Evolutionary conservation across 1,140 invertebrate species (phyloP), one percentile per base, ranked within the genome.

Genomic region (Dreissena polymorpha): DNA sequence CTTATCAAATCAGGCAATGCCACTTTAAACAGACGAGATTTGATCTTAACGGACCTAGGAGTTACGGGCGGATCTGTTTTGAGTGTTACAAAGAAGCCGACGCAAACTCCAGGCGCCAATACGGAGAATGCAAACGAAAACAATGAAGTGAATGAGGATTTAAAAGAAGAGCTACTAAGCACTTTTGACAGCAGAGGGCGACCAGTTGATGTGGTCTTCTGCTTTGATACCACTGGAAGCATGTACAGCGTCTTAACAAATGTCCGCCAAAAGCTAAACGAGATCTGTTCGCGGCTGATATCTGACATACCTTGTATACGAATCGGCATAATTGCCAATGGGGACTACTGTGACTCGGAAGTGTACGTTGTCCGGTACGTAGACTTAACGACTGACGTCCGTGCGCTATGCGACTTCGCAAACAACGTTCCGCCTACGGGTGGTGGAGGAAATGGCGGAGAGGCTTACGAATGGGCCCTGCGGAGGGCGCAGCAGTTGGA

Each of bases 141-240:
- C n/a, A n/a, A n/a, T n/a, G n/a, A n/a, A n/a, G n/a, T n/a, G n/a
- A n/a, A n/a, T n/a, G n/a, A n/a, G n/a, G n/a, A n/a, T n/a, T n/a
- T n/a, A n/a, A n/a, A n/a, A n/a, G n/a, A n/a, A n/a, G 84, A 77
- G n/a, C 76, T 91, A 13, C 50, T 90, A 51, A 75, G 79, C 74
- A 91, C 88, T 55, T 91, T 91, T 78, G 77, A 89, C 25, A 75
- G 87, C 0, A 74, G 64, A 12, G 90, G 89, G 10, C 72, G 83
- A 14, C 77, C 81, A 12, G 89, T 91, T 2, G 91, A 91, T 68
- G 90, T 91, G 18, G 91, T 89, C 0, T 91, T 91, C 65, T 91
- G 88, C 13, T 91, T 91, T 64, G 91, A 91, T 75, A 91, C 91
- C 1, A 91, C 91, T 0, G 91, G 91, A 7, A 91, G 91, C 73